These are phyloP conservation scores for Calephelis virginiensis DNA, from an alignment of 1,140 invertebrate genomes.

Conservation along the genomic window DNA sequence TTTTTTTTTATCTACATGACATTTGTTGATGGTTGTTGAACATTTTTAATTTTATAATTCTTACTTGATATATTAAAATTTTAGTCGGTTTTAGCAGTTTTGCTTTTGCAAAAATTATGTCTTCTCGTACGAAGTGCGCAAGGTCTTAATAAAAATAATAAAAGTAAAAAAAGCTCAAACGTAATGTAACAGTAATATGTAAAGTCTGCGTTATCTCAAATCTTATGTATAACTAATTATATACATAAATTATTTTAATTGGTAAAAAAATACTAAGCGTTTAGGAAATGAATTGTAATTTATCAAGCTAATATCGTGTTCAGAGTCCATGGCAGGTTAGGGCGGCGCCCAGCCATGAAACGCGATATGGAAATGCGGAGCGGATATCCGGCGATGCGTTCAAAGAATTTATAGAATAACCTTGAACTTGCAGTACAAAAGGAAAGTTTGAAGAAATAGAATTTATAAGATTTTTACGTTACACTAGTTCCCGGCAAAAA, in stretches of 20 bases:
- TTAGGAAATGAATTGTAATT: conserved; percentile 19
- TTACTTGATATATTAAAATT: too few species aligned
- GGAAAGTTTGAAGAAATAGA: not conserved
- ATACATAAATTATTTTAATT: conserved; percentile 2
- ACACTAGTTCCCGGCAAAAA: not conserved
- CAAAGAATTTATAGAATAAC: conserved; percentile 18
- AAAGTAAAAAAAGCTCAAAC: too few species aligned
- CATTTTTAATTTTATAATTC: too few species aligned
- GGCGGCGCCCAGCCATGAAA: conserved; percentile 36
- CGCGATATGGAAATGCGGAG: conserved; percentile 51
- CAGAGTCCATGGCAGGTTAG: conserved; percentile 21
- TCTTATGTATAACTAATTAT: conserved; percentile 16
- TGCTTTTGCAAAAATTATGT: too few species aligned
- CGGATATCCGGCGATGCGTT: conserved; percentile 54
- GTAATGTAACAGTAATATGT: too few species aligned
- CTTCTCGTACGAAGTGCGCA: too few species aligned
- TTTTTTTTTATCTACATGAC: too few species aligned
- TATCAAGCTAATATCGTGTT: conserved; percentile 25
- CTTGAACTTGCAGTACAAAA: conserved; percentile 7
- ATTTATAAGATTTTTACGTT: not conserved
- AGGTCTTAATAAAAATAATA: too few species aligned
- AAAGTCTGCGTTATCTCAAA: not conserved
- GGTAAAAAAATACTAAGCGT: not conserved
- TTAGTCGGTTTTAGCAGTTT: too few species aligned
- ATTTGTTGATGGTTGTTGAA: too few species aligned